phyloP scores from a whole-genome alignment of 1,140 invertebrate species.

The Uloborus diversus region DNA sequence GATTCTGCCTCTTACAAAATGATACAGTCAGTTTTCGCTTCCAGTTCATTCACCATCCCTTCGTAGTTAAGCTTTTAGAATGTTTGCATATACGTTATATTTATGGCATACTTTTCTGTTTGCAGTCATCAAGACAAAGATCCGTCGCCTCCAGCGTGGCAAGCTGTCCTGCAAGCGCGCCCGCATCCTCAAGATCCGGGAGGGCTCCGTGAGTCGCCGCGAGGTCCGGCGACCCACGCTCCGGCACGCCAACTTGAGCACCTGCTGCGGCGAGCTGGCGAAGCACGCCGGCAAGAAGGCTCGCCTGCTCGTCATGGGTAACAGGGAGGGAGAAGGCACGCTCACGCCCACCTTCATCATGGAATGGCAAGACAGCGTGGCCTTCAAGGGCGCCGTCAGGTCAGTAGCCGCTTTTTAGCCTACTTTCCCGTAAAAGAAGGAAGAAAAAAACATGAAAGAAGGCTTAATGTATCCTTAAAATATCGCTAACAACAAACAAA shows the following conservation, averaged over 20 bases:
- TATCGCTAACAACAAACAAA: too few species aligned
- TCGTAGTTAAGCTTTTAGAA: too few species aligned
- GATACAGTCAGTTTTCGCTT: too few species aligned
- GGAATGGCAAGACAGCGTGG: slow-evolving; percentile 64
- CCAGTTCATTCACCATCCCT: too few species aligned
- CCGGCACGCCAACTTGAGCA: slow-evolving; percentile 64
- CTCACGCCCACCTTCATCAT: slow-evolving; percentile 68
- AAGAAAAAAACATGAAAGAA: too few species aligned
- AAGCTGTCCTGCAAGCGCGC: slow-evolving; percentile 65
- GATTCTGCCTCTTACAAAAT: too few species aligned
- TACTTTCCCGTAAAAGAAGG: too few species aligned
- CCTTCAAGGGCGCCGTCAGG: slow-evolving; percentile 65
- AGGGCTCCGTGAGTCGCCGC: slow-evolving; percentile 61
- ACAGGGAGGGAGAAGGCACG: slow-evolving; percentile 62
- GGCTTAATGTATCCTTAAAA: too few species aligned
- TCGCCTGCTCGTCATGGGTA: slow-evolving; percentile 69
- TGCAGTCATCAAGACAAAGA: slow-evolving; percentile 66
- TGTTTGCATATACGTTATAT: too few species aligned
- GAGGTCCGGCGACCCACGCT: slow-evolving; percentile 63
- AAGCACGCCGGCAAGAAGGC: slow-evolving; percentile 59
- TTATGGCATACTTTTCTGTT: too few species aligned
- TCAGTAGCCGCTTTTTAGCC: slow-evolving; percentile 11
- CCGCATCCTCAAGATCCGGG: slow-evolving; percentile 65
- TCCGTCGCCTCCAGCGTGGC: slow-evolving; percentile 62
- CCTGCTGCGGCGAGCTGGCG: slow-evolving; percentile 64